phyloP scores from a whole-genome alignment of 2,113 vertebrate genomes.

The Dromiciops gliroides region DNA sequence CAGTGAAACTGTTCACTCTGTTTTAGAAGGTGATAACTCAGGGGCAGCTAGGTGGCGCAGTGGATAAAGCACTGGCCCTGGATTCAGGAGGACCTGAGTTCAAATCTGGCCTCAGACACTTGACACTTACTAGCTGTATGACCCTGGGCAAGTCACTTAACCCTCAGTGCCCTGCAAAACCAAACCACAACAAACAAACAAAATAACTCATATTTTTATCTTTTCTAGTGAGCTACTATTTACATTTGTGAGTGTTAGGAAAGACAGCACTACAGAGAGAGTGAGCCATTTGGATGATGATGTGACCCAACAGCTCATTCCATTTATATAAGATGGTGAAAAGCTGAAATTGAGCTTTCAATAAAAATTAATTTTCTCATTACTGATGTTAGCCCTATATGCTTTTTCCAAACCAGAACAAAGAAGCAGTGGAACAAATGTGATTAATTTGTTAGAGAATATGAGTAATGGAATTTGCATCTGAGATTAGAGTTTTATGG shows the following conservation, averaged over 20 bases:
- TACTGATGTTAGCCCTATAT: not conserved
- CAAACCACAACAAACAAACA: no score
- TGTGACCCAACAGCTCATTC: conserved; percentile 47
- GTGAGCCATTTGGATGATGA: conserved; percentile 50
- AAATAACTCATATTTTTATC: no score
- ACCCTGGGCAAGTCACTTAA: no score
- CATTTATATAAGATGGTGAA: conserved; percentile 51
- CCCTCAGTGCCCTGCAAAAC: no score
- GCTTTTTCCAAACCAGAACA: not conserved
- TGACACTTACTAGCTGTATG: no score
- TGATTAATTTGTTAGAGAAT: conserved; percentile 25
- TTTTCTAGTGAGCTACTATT: conserved; percentile 55
- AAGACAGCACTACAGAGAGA: not conserved
- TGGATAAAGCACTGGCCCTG: no score
- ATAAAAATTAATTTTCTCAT: conserved; percentile 30
- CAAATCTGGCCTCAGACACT: no score
- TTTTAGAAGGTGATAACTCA: conserved; percentile 43
- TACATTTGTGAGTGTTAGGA: not conserved
- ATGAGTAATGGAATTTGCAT: not conserved
- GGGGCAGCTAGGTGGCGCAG: no score
- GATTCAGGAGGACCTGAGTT: no score
- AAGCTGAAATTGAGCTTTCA: conserved; percentile 48
- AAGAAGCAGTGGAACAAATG: not conserved
- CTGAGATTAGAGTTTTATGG: not conserved
- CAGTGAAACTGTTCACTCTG: conserved; percentile 47